Evolutionary conservation across 2,113 vertebrate species (phyloP).

Genomic region (Ardeotis arabs): DNA sequence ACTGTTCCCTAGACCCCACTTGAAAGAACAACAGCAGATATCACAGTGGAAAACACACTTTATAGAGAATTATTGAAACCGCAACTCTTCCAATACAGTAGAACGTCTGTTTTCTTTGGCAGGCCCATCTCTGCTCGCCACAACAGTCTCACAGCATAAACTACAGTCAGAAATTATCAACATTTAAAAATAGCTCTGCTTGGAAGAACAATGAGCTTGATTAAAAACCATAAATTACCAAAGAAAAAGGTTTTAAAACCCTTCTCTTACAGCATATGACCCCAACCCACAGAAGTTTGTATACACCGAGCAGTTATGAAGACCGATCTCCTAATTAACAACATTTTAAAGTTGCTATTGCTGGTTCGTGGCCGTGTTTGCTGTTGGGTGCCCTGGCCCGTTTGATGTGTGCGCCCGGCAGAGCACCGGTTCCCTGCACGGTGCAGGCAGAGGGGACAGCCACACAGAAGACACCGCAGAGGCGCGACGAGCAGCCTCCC

Average conservation of each 20-base stretch:
- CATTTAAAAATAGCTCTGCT: neutral
- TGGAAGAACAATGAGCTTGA: neutral
- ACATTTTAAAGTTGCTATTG: rapidly evolving
- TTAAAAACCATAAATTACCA: neutral
- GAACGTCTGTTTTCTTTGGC: neutral
- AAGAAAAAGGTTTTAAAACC: neutral
- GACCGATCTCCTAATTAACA: neutral
- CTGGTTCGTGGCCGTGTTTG: neutral
- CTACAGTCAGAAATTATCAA: neutral
- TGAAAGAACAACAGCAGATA: neutral
- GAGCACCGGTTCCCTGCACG: neutral
- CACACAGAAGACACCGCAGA: neutral
- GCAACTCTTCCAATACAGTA: neutral
- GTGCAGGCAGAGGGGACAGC: neutral
- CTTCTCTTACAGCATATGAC: neutral
- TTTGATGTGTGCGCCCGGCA: neutral
- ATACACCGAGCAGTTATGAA: rapidly evolving
- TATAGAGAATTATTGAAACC: neutral
- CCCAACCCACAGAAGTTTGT: neutral
- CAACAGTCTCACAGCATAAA: neutral
- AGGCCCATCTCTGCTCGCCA: neutral
- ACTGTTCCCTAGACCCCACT: neutral
- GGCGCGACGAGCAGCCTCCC: neutral
- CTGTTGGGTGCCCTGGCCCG: neutral
- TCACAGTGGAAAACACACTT: neutral